Evolutionary conservation across 2,888 invertebrate species (phyloP), one percentile per base, ranked within the genome.

Genomic region (Noctuana brunneofusca): DNA sequence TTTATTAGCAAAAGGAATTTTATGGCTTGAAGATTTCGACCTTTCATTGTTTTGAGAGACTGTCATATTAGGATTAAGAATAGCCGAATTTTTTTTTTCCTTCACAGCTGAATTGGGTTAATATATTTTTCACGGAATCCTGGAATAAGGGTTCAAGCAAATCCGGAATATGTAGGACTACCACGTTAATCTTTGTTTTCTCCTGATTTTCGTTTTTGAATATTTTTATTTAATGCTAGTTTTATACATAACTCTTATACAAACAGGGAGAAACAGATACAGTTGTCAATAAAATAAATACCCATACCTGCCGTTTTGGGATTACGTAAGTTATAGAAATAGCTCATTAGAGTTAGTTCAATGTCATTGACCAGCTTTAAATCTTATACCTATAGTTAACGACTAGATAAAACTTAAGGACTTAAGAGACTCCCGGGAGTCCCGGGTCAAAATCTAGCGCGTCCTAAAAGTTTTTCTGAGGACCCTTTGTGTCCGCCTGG

Each of bases 401-500:
- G 5, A 14, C 14, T 11, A 50, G 50, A 50, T 50, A 30, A 30
- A 27, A 2, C 30, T 16, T 27, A 6, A 24, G 27, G 24, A 4
- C 30, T 18, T 4, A 14, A 38, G 16, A 12, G 27, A 3, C 11
- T 24, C 43, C n/a, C n/a, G n/a, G n/a, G n/a, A n/a, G n/a, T 4
- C 5, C 14, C 11, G 12, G 54, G 24, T 55, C 48, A 54, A 60
- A 35, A 49, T 62, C 60, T 62, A 38, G 60, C 24, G 38, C 60
- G 27, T 62, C 48, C 60, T 62, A 62, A 62, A 62, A 55, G 54
- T 46, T 12, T 54, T 54, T 14, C 12, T 49, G 55, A 62, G 60
- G 60, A 49, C 54, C 54, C 60, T 62, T 62, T 62, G 60, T 55
- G 22, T 62, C 38, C 60, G 60, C 48, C 18, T 55, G 60, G 60